phyloP scores from a whole-genome alignment of 1,140 invertebrate species.

The Drosophila kepulauana region DNA sequence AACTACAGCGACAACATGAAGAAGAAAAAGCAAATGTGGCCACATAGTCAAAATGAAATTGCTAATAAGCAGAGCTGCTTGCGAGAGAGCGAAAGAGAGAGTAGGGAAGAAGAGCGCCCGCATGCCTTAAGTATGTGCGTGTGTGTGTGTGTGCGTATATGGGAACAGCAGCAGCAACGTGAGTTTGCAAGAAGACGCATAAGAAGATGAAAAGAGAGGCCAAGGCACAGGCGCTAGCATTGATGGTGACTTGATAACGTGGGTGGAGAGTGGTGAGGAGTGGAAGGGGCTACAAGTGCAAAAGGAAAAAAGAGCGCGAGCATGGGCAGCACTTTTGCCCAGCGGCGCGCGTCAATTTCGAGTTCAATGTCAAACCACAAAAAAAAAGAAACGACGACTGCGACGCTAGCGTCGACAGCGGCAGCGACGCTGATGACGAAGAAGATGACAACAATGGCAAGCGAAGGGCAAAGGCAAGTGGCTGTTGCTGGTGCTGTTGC shows the following conservation, averaged over 20 bases:
- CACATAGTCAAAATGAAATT: conserved; percentile 61
- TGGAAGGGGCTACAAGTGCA: conserved; percentile 4
- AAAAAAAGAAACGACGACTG: conserved; percentile 45
- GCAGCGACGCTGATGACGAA: conserved; percentile 11
- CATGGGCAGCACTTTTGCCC: conserved; percentile 63
- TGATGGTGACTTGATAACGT: neutral
- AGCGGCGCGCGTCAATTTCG: conserved; percentile 78
- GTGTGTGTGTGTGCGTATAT: conserved; percentile 30
- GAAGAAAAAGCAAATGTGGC: conserved; percentile 32
- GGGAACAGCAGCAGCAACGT: conserved; percentile 31
- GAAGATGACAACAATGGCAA: conserved; percentile 9
- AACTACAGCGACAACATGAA: too few relatives aligned
- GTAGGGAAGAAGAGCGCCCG: conserved; percentile 23
- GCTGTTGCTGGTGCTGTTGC: conserved; percentile 9
- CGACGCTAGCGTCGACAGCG: conserved; percentile 21
- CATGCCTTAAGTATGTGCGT: conserved; percentile 9
- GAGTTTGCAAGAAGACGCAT: conserved; percentile 11
- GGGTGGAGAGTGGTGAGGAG: conserved; percentile 10
- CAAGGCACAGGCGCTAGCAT: neutral
- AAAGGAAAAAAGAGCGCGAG: conserved; percentile 15
- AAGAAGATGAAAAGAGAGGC: conserved; percentile 7
- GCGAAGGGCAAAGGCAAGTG: neutral
- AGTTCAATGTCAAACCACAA: conserved; percentile 84
- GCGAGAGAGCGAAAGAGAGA: conserved; percentile 29
- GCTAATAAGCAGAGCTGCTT: conserved; percentile 58